Conservation (phyloP, 2,888 invertebrate genomes). For the Chrysolina oricalcia region DNA sequence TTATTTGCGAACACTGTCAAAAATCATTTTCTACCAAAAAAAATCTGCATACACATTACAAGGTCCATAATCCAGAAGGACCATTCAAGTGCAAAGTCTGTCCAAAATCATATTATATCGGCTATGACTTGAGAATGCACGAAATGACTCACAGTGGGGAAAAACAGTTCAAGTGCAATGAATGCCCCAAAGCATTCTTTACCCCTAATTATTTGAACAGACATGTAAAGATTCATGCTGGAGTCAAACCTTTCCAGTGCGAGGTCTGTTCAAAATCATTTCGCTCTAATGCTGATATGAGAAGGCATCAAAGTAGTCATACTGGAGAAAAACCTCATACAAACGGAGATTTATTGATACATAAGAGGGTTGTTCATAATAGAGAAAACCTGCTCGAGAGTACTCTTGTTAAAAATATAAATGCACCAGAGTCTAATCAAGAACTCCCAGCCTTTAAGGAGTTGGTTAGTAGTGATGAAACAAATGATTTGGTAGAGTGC, state of each 20-base stretch:
- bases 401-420: too few relatives aligned
- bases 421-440: too few relatives aligned
- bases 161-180: too few relatives aligned
- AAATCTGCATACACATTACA: not conserved
- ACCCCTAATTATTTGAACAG: too few relatives aligned
- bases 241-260: not conserved
- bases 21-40: slow-evolving; percentile 2
- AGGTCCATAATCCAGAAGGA: not conserved
- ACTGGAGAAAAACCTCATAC: not conserved
- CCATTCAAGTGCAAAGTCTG: not conserved
- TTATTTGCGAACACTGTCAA: not conserved
- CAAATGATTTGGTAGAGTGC: too few relatives aligned
- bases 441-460: too few relatives aligned
- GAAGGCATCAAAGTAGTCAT: not conserved
- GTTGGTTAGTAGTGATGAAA: too few relatives aligned
- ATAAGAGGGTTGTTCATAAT: not conserved
- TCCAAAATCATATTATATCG: not conserved
- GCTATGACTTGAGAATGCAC: not conserved
- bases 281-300: not conserved
- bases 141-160: too few relatives aligned
- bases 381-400: too few relatives aligned
- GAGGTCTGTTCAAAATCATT: not conserved
- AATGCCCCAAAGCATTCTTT: too few relatives aligned
- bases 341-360: too few relatives aligned
- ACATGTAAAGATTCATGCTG: not conserved